Conservation (phyloP, 2,888 invertebrate species). For the Ephialtes manifestator region DNA sequence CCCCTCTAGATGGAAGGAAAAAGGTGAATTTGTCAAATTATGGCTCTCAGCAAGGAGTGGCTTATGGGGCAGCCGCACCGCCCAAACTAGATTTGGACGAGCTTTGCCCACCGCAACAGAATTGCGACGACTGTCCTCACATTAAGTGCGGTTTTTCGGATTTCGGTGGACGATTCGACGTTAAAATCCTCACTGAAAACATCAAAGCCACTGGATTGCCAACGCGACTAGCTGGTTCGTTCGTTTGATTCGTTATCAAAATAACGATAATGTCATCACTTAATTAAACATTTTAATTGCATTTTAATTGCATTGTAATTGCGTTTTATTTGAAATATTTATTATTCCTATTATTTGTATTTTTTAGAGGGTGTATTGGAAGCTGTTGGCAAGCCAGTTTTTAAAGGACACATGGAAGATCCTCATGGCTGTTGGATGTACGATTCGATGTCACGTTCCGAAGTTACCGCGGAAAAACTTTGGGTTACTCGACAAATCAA, state of each 20-base stretch:
- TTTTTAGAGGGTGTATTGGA: constrained; percentile 93
- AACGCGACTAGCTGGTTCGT: constrained; percentile 79
- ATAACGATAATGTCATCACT: neutral
- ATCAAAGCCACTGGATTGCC: constrained; percentile 80
- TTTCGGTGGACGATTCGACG: constrained; percentile 78
- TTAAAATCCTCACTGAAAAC: constrained; percentile 77
- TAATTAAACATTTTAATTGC: neutral
- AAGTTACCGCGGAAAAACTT: constrained; percentile 89
- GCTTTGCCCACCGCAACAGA: constrained; percentile 88
- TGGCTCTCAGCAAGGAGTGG: constrained; percentile 81
- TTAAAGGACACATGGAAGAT: constrained; percentile 92
- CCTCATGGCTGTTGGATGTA: constrained; percentile 95
- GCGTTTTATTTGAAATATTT: too few species aligned
- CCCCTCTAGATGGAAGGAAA: constrained; percentile 74
- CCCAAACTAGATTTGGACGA: constrained; percentile 88
- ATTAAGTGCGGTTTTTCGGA: constrained; percentile 83
- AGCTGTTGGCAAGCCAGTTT: constrained; percentile 97
- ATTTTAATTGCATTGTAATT: neutral
- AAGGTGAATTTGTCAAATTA: constrained; percentile 72
- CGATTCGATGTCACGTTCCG: constrained; percentile 89
- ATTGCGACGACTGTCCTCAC: constrained; percentile 89
- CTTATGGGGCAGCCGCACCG: constrained; percentile 89
- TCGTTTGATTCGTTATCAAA: neutral
- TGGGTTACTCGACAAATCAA: constrained; percentile 95
- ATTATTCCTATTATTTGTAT: neutral